Evolutionary conservation across 2,113 vertebrate genomes (phyloP), one percentile per base, ranked within the genome.

Genomic region (Microcebus griseorufus): DNA sequence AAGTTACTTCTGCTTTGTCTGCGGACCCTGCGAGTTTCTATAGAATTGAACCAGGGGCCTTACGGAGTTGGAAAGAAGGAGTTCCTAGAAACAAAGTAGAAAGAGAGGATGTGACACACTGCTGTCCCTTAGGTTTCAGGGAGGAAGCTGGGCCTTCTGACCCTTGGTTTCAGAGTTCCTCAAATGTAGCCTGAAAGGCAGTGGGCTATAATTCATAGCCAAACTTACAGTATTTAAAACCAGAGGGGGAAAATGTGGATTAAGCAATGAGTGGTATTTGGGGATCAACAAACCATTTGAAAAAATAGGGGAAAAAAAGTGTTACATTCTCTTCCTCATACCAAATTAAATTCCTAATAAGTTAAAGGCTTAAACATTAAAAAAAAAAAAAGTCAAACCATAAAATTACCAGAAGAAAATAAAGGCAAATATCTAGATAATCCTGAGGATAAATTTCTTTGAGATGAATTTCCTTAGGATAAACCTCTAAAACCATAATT

Each of bases 1-100:
- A 25, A 11, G 29, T 78, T 23, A 86, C 55, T 96, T 97, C 91
- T 88, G 62, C 96, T 93, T 97, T 97, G 48, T 72, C 79, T 42
- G 55, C 0, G 2, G 34, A 16, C 39, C 69, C 53, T n/a, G 39
- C 58, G 39, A 88, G 67, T 95, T 93, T 70, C 78, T 97, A 29
- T 29, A 78, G 58, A 73, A 6, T 2, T 18, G 13, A 92, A 34
- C 58, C 12, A n/a, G 48, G 78, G 70, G 10, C 58, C 42, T 92
- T 72, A 27, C 29, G 45, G 85, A 72, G 37, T 90, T 76, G 55
- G 78, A 89, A 94, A 94, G 76, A 96, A 83, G 69, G 67, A 90
- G 32, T 92, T 96, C 72, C 0, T 58, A 93, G 91, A 95, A 97
- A 78, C 7, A 20, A 72, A 78, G 48, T 27, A 13, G 34, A 87